phyloP scores from a whole-genome alignment of 2,888 invertebrate species.

The Barypeithes pellucidus region DNA sequence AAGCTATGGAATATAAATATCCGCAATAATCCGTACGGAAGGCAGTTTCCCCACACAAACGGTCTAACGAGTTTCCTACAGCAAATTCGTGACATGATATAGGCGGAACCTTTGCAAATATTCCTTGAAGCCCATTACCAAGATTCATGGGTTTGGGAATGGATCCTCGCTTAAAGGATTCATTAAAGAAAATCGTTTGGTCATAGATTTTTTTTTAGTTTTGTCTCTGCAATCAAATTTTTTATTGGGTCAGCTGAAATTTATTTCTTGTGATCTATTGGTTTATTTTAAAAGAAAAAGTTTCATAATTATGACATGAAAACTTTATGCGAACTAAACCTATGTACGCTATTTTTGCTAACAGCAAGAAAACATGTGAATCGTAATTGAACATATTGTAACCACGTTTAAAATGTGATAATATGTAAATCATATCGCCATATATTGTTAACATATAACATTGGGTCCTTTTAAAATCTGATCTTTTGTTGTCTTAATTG shows the following conservation, averaged over 20 bases:
- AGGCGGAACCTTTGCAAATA: constrained; percentile 66
- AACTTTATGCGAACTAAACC: neutral
- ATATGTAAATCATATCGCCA: too few relatives aligned
- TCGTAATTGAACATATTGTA: too few relatives aligned
- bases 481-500: too few relatives aligned
- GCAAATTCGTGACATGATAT: constrained; percentile 66
- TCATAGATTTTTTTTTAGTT: constrained; percentile 36
- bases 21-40: constrained; percentile 44
- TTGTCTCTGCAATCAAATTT: neutral
- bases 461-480: too few relatives aligned
- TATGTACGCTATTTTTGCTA: too few relatives aligned
- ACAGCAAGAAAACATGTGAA: too few relatives aligned
- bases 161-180: constrained; percentile 58
- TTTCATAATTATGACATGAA: neutral
- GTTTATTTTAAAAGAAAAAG: neutral
- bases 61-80: constrained; percentile 51
- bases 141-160: constrained; percentile 66
- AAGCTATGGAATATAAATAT: constrained; percentile 44
- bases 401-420: too few relatives aligned
- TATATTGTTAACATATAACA: too few relatives aligned
- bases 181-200: constrained; percentile 47
- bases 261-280: neutral
- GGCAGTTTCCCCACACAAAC: constrained; percentile 45
- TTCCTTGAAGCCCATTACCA: constrained; percentile 66
- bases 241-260: constrained; percentile 15